A percentile compares a stretch with the other conserved stretches of the same genome.
phyloP scores from a whole-genome alignment of 2,797 vertebrate genomes.

The Bufotes viridis region DNA sequence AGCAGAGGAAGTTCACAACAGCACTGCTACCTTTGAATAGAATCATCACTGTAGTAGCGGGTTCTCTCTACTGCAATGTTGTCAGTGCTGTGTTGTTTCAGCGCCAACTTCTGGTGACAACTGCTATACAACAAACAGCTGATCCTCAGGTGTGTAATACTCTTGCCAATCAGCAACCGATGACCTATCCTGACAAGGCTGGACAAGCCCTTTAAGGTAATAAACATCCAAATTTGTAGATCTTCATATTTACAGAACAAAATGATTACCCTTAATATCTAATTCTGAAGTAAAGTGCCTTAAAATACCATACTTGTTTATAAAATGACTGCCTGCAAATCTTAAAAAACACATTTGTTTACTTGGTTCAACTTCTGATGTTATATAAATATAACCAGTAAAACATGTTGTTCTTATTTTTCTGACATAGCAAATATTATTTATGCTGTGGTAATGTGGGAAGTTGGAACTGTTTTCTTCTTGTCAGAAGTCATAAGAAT shows the following conservation, averaged over 20 bases:
- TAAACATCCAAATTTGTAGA: no score
- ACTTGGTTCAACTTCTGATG: slow-evolving; percentile 36
- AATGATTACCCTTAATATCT: slow-evolving; percentile 21
- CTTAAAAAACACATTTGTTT: slow-evolving; percentile 9
- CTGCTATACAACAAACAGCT: no score
- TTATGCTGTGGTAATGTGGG: slow-evolving; percentile 38
- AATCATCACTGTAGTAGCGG: no score
- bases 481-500: slow-evolving; percentile 46
- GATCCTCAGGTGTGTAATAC: no score
- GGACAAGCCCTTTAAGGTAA: no score
- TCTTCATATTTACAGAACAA: not conserved
- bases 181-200: no score
- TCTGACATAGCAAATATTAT: slow-evolving; percentile 54
- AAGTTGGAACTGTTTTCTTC: slow-evolving; percentile 35
- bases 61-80: no score
- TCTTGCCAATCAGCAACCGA: no score
- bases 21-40: no score
- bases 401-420: slow-evolving; percentile 39
- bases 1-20: no score
- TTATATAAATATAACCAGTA: slow-evolving; percentile 37
- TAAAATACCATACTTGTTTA: slow-evolving; percentile 12
- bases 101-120: no score
- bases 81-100: no score
- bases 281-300: not conserved
- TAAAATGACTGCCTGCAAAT: slow-evolving; percentile 1